Percentiles rank a stretch among this genome's conserved stretches.
Conservation (phyloP, 2,113 vertebrate species). For the Terrapene triunguis region DNA sequence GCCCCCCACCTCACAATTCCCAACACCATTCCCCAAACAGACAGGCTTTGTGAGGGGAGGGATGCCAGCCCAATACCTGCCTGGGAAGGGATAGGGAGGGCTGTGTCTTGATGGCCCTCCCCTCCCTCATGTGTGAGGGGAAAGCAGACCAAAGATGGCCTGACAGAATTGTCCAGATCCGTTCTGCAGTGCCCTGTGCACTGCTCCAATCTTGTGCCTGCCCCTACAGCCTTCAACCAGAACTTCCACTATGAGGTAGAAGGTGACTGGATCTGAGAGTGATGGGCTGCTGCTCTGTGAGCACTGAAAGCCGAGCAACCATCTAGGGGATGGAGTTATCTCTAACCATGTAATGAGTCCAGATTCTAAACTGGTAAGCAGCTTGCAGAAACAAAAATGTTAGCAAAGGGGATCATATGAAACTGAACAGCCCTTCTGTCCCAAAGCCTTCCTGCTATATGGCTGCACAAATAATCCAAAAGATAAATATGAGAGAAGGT, state of each 20-base stretch:
- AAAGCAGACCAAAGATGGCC: not conserved
- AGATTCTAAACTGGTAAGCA: not conserved
- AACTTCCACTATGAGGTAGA: not conserved
- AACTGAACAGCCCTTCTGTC: not conserved
- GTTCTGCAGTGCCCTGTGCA: not conserved
- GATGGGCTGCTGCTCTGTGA: accelerated
- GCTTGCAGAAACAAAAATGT: not conserved
- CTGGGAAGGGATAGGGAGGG: not conserved
- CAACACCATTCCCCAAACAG: not conserved
- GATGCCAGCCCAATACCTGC: not conserved
- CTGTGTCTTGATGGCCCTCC: too few species aligned
- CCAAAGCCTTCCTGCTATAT: not conserved
- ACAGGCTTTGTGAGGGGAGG: too few species aligned
- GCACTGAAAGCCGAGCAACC: accelerated
- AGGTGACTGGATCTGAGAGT: not conserved
- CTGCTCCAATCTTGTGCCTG: not conserved
- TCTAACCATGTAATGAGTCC: accelerated
- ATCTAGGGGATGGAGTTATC: not conserved
- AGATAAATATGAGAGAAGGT: not conserved
- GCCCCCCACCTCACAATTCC: not conserved
- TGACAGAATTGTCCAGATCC: not conserved
- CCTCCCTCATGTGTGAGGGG: not conserved
- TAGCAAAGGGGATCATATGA: not conserved
- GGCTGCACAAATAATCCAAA: not conserved
- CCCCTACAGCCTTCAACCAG: not conserved